These are phyloP conservation scores for Diadumene lineata DNA, from an alignment of 92 coral and sea anemone species.

Conservation along the genomic window DNA sequence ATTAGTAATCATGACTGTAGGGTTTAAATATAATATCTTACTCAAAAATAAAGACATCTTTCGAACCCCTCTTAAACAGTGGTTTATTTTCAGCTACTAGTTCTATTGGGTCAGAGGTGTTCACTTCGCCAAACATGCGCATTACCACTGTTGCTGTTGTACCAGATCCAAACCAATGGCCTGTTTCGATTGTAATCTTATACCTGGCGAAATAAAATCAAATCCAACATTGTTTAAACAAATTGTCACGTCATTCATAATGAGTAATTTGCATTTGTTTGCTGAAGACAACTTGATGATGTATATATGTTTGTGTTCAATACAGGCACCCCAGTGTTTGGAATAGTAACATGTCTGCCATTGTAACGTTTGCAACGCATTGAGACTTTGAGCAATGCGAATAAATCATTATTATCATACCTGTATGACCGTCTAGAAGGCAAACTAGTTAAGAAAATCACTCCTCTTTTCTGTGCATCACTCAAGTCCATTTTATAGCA, in stretches of 20 bases:
- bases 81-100: constrained; percentile 42
- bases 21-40: constrained; percentile 5
- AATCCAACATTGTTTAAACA: not conserved
- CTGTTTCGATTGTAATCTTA: constrained; percentile 76
- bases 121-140: constrained; percentile 54
- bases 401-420: constrained; percentile 11
- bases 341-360: no score
- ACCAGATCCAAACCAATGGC: constrained; percentile 88
- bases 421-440: constrained; percentile 36
- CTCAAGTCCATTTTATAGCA: constrained; percentile 57
- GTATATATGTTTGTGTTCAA: no score
- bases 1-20: no score
- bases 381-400: no score
- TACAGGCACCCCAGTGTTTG: no score
- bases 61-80: constrained; percentile 69
- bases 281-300: no score
- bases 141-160: constrained; percentile 68
- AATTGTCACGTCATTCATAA: not conserved
- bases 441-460: constrained; percentile 48
- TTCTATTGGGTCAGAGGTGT: constrained; percentile 71
- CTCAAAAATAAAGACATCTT: constrained; percentile 71
- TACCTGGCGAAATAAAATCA: constrained; percentile 34
- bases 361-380: no score
- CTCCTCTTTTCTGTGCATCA: constrained; percentile 52
- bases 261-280: not conserved